Base-by-base conservation (phyloP, 1,140 invertebrate genomes). In the Drosophila tani region DNA sequence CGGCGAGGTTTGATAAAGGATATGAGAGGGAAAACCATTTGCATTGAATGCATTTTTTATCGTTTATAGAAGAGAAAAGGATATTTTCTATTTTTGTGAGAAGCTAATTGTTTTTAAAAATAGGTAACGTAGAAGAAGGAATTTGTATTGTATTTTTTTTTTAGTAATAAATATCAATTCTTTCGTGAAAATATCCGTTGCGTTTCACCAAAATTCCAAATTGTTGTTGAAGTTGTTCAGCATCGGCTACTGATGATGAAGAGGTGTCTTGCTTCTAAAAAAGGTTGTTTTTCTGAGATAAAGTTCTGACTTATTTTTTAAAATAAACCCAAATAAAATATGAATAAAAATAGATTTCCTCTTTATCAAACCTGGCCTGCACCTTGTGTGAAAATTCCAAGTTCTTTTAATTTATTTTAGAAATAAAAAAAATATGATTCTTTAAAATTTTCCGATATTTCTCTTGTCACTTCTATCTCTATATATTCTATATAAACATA, bases 1-100 rank as follows among this genome's bases (percentile, higher is more conserved):
- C 45, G 73, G 60, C 53, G 71, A 45, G 71, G 71, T 40, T 75
- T 75, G 70, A 75, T 75, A 75, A 75, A 63, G 46, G 65, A 59
- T n/a, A 43, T 21, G 38, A 73, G 40, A 24, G 21, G 46, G 41
- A 51, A 65, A 69, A 51, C 38, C 17, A 70, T 46, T 70, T 70
- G 19, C 62, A 64, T 68, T 63, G n/a, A 32, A 69, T 58, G 19
- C 40, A 70, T 69, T 38, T 29, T 46, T 35, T 35, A 40, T 38
- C 53, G 51, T 38, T 32, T 21, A 55, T 11, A 6, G 19, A 15
- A 3, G 32, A 38, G 12, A 11, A 14, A 38, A 3, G 14, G 6
- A 3, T 15, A 38, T 38, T 5, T 38, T 6, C 8, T 17, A 17
- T 43, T 51, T 11, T 24, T 15, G 14, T 3, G 5, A 4, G 11